phyloP scores from a whole-genome alignment of 1,140 invertebrate genomes.

The Zaprionus gabonicus region DNA sequence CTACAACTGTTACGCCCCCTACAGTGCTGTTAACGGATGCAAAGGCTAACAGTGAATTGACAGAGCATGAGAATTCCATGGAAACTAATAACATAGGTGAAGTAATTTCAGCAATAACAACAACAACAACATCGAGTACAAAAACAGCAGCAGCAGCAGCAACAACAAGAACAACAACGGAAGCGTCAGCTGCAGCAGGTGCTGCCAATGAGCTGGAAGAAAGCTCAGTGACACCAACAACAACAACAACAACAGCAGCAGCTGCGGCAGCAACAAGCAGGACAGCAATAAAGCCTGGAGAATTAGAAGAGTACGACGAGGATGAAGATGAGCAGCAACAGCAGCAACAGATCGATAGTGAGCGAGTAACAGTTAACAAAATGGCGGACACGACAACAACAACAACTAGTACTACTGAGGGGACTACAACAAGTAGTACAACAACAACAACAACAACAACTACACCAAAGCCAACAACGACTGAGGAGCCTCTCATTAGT shows the following conservation, averaged over 20 bases:
- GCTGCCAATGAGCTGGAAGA: conserved; percentile 22
- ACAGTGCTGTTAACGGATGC: conserved; percentile 24
- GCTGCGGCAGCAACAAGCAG: conserved; percentile 24
- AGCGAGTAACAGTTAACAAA: conserved; percentile 29
- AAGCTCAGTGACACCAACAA: conserved; percentile 36
- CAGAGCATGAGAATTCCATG: conserved; percentile 54
- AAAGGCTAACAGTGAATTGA: conserved; percentile 30
- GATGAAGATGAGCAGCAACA: conserved; percentile 31
- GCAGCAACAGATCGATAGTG: conserved; percentile 41
- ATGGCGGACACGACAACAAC: conserved; percentile 50
- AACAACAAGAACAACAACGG: conserved; percentile 29
- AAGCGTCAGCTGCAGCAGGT: conserved; percentile 43
- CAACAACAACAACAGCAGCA: conserved; percentile 4
- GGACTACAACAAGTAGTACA: neutral
- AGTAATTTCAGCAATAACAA: conserved; percentile 18
- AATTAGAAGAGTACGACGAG: conserved; percentile 10
- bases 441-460: conserved; percentile 36
- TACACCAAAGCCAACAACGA: conserved; percentile 26
- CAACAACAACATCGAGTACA: conserved; percentile 29
- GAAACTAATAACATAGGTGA: conserved; percentile 70
- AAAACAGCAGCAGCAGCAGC: conserved; percentile 17
- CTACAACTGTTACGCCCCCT: conserved; percentile 21
- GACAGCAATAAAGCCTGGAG: conserved; percentile 33
- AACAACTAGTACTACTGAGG: conserved; percentile 7
- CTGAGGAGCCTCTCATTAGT: conserved; percentile 61